A percentile compares a stretch with the other conserved stretches of the same genome.
These are phyloP conservation scores for Neomonachus schauinslandi DNA, from an alignment of 2,113 vertebrate genomes.

Conservation along the genomic window DNA sequence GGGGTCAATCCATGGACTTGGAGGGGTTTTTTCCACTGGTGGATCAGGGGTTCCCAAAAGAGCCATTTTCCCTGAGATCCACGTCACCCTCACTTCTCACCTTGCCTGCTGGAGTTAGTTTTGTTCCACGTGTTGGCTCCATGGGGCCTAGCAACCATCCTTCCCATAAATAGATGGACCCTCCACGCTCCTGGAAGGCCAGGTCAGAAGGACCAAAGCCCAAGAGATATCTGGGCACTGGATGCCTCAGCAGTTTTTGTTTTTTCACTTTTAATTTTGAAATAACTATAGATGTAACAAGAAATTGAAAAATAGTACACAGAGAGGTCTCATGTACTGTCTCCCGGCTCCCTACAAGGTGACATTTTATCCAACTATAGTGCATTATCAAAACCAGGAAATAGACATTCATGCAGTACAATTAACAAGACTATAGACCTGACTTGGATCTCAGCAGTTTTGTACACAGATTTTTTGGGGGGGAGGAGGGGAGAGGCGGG, in stretches of 20 bases:
- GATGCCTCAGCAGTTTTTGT: background rate
- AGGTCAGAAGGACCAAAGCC: background rate
- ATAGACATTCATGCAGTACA: background rate
- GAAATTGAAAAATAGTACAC: background rate
- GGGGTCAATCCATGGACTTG: background rate
- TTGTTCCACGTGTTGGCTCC: background rate
- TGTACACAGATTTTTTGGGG: background rate
- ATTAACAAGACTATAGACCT: background rate
- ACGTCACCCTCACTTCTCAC: background rate
- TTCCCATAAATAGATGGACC: background rate
- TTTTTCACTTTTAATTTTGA: constrained; percentile 41
- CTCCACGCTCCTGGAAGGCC: background rate
- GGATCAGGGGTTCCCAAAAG: background rate
- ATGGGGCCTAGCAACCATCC: background rate
- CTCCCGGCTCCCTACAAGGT: background rate
- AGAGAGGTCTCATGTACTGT: background rate
- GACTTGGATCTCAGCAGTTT: background rate
- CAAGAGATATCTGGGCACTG: background rate
- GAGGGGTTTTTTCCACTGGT: background rate
- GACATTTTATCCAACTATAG: background rate
- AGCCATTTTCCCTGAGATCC: background rate
- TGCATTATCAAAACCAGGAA: background rate
- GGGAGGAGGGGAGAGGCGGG: too few species aligned
- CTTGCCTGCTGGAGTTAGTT: background rate
- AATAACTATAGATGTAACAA: constrained; percentile 17